A percentile compares a stretch with the other conserved stretches of the same genome.
These are phyloP conservation scores for Saturnia japonica DNA, from an alignment of 2,888 invertebrate species.

Conservation along the genomic window DNA sequence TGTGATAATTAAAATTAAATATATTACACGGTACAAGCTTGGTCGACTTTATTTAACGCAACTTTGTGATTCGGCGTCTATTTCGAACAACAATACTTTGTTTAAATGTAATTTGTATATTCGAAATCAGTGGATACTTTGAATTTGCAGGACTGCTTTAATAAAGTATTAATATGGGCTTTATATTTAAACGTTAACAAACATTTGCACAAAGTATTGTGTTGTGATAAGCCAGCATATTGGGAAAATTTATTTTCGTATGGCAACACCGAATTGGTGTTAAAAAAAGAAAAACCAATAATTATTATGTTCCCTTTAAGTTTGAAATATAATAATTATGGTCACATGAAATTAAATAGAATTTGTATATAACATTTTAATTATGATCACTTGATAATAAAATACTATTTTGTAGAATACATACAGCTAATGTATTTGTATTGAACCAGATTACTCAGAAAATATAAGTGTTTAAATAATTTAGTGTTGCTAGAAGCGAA, in stretches of 20 bases:
- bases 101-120: constrained; percentile 41
- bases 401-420: background rate
- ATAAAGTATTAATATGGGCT: constrained; percentile 51
- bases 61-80: background rate
- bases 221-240: constrained; percentile 25
- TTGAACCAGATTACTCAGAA: background rate
- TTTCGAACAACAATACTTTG: constrained; percentile 45
- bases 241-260: constrained; percentile 38
- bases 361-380: background rate
- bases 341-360: background rate
- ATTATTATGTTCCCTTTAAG: constrained; percentile 18
- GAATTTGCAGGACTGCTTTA: constrained; percentile 48
- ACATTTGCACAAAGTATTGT: constrained; percentile 60
- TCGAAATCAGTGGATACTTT: constrained; percentile 35
- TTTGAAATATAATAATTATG: constrained; percentile 3
- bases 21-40: background rate
- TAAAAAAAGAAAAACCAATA: constrained; percentile 36
- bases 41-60: background rate
- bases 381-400: background rate
- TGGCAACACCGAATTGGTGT: constrained; percentile 44
- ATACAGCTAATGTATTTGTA: background rate
- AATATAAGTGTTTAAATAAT: constrained; percentile 11
- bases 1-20: constrained; percentile 9
- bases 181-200: constrained; percentile 35
- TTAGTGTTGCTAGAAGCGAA: constrained; percentile 20